Base-by-base conservation (phyloP, 2,888 invertebrate species). In the Drosophila mimetica region DNA sequence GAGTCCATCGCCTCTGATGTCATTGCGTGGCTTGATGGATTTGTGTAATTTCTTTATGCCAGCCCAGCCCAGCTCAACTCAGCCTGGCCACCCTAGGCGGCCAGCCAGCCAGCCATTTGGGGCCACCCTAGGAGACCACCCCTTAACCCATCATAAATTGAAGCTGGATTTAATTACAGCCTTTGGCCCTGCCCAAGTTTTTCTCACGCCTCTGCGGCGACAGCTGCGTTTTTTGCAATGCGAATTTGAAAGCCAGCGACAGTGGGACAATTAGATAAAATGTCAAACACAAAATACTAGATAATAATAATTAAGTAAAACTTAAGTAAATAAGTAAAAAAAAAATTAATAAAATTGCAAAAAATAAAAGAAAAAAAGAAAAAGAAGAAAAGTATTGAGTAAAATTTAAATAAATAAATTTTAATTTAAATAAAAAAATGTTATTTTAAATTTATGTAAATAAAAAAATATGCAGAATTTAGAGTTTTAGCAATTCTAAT, bases 161-260 rank as follows among this genome's bases (percentile, higher is more conserved):
- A 81, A 75, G 77, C 71, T 79, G 72, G 74, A 82, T 81, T 84
- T 82, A 82, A 82, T 82, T 82, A 84, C 77, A 77, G 65, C 32
- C 63, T 32, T 41, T 32, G 51, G 34, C 14, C 14, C 16, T 30
- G 30, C 46, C 22, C 54, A 28, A 48, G 47, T 47, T 41, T 54
- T 44, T 50, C 41, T n/a, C 44, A 69, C 65, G 34, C 47, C 51
- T 48, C 18, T 65, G 28, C 41, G 34, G 42, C 48, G 64, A 47
- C 65, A 65, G 65, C 65, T 65, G 65, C 51, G 46, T 57, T 54
- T 54, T 50, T 50, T 59, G 59, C 53, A 70, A 54, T 59, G 67
- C 59, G 58, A 67, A 70, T 53, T 39, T 34, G 32, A 51, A 37
- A 22, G 44, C 46, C 11, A 22, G 5, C n/a, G 11, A 57, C 66